Base-by-base conservation (phyloP, 2,797 vertebrate genomes). In the Decapterus maruadsi region DNA sequence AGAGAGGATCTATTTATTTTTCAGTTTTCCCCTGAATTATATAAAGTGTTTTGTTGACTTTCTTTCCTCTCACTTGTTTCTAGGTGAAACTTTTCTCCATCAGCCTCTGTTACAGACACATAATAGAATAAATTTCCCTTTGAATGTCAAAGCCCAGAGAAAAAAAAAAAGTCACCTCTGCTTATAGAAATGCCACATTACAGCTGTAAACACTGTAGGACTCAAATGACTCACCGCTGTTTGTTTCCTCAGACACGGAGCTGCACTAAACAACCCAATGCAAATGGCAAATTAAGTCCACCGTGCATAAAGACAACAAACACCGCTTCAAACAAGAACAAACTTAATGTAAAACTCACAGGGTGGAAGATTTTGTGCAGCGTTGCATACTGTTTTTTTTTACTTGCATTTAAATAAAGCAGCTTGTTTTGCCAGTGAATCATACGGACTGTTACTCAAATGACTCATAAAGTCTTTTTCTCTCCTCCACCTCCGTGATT, bases 181-280 rank as follows among this genome's bases (percentile, higher is more conserved):
- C 20, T 59, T 12, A 31, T 10, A n/a, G 11, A 72, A 48, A 16
- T 43, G 5, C 40, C 62, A 65, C 36, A 74, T 71, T 53, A 66
- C 50, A 77, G 54, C 40, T 40, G 54, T 19, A 57, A 64, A 64
- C 56, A 64, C 42, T 8, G 55, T 38, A 45, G 38, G 46, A 36
- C 62, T 34, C 68, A 10, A 14, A 64, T 56, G 42, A 61, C 16
- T 62, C 26, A 60, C 40, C 40, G 56, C 6, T 54, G 72, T 57
- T 83, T 69, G 34, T 59, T 62, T 56, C 38, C 26, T 72, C 43
- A 54, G 17, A 26, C 29, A 38, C 51, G 64, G 67, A 66, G 43
- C 38, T 54, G 29, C 10, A 20, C 31, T 38, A 26, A 73, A 50
- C n/a, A 60, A 65, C 5, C 2, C 2, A 68, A 68, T 40, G 60